Base-by-base conservation (phyloP, 2,888 invertebrate genomes). In the Syritta pipiens region DNA sequence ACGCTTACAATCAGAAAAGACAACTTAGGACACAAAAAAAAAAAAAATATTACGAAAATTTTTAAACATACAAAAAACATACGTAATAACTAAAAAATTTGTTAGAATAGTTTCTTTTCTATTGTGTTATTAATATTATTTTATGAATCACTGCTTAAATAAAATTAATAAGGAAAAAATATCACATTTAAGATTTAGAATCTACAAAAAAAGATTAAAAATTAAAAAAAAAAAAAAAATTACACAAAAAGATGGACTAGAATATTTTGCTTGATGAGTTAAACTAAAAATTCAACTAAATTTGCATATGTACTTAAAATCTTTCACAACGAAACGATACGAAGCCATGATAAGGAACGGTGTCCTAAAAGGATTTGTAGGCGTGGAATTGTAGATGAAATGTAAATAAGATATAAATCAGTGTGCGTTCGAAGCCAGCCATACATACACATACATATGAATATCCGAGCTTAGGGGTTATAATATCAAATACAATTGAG, bases 111-210 rank as follows among this genome's bases (percentile, higher is more conserved):
- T 37, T 60, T 53, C 48, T 10, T 10, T 42, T 14, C 19, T 37
- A 37, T 17, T 17, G 14, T 37, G 7, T 14, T 14, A 12, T 35
- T 26, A 48, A 46, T 63, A 28, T 60, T 65, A 60, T 55, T 79
- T 74, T 20, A 74, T 46, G 55, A 68, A 62, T 81, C 24, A 48
- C 48, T 67, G 19, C 77, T 77, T 68, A 79, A 69, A 63, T 81
- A 81, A 75, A 75, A 51, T 69, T 69, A 57, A 59, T 62, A 75
- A 37, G 55, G 67, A 68, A 74, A 77, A 81, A 81, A 81, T 81
- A 81, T 81, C 81, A 81, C 81, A 81, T 75, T 59, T 81, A 81
- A 63, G 75, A 69, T 81, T 63, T 75, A 67, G 74, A 72, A 75
- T 75, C 67, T 79, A 62, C 10, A 17, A 40, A 62, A 37, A 68